phyloP scores from a whole-genome alignment of 2,888 invertebrate species.

The Meteorus cinctellus region DNA sequence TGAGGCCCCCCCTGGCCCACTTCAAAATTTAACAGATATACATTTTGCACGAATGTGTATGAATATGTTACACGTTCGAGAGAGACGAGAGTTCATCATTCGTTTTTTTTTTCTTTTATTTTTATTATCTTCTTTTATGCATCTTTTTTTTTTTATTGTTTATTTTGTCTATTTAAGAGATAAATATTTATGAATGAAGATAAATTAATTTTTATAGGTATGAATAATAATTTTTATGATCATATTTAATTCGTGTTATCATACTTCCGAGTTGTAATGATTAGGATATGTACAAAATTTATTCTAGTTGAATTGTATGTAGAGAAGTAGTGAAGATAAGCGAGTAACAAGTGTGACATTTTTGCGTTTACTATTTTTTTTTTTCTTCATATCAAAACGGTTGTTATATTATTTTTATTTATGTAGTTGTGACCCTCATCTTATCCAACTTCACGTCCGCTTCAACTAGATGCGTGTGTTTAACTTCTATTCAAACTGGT shows the following conservation, averaged over 20 bases:
- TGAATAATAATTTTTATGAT: constrained; percentile 7
- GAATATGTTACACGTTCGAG: constrained; percentile 37
- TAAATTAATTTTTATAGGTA: neutral
- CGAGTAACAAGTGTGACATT: neutral
- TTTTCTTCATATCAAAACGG: neutral
- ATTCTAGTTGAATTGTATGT: neutral
- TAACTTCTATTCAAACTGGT: constrained; percentile 17
- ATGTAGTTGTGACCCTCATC: constrained; percentile 16
- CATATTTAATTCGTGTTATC: constrained; percentile 3
- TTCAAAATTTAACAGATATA: constrained; percentile 52
- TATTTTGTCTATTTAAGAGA: neutral
- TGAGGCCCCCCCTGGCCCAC: constrained; percentile 64
- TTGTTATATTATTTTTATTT: neutral
- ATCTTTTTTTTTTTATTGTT: neutral
- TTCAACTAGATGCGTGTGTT: constrained; percentile 26
- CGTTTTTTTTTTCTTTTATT: constrained; percentile 1
- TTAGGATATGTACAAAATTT: neutral
- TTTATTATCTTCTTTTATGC: neutral
- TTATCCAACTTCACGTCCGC: constrained; percentile 43
- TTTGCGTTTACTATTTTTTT: neutral
- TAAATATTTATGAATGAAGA: constrained; percentile 23
- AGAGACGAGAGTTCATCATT: constrained; percentile 22
- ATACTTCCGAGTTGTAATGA: constrained; percentile 22
- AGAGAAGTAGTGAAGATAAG: neutral
- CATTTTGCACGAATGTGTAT: neutral